Evolutionary conservation across 1,140 invertebrate genomes (phyloP), one percentile per base, ranked within the genome.

Genomic region (Episyrphus balteatus): DNA sequence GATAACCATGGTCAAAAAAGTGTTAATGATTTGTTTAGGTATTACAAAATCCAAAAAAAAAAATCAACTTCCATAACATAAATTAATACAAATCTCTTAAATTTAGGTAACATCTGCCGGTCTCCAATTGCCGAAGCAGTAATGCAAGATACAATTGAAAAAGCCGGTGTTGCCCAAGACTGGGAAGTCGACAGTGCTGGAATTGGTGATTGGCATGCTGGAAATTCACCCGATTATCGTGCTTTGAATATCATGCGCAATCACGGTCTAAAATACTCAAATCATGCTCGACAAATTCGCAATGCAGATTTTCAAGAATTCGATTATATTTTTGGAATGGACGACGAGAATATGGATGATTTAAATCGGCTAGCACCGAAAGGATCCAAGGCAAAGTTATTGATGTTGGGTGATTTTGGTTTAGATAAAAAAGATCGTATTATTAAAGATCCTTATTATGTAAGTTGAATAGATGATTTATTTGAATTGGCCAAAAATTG

Each of bases 101-200:
- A 10, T 68, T 66, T 50, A 76, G 91, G 90, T 13, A 95, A 95
- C 59, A 95, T 93, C 54, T 96, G 92, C 66, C 78, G 92, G n/a
- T 95, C 91, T 12, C 91, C 92, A 7, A 94, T 94, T 51, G 91
- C 91, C 15, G 91, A 94, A 70, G 89, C 87, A 9, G 86, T 95
- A 1, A 93, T 95, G 71, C 66, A 75, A 26, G 76, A 92, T 51
- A 63, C 79, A 10, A 70, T 88, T 9, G 76, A 77, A 55, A 75
- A 87, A 57, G 67, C 72, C 48, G 75, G 76, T 36, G 54, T 80
- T 7, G 53, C 67, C 1, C 70, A 80, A 52, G 56, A 80, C 55
- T 94, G 89, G 89, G 72, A 80, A 51, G 82, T 90, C 5, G 90
- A 96, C 59, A 94, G 90, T 73, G 88, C 89, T 2, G 93, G 84